Percentiles rank a stretch among this genome's conserved stretches.
Conservation (phyloP, 92 coral and sea anemone species). For the Desmophyllum pertusum region DNA sequence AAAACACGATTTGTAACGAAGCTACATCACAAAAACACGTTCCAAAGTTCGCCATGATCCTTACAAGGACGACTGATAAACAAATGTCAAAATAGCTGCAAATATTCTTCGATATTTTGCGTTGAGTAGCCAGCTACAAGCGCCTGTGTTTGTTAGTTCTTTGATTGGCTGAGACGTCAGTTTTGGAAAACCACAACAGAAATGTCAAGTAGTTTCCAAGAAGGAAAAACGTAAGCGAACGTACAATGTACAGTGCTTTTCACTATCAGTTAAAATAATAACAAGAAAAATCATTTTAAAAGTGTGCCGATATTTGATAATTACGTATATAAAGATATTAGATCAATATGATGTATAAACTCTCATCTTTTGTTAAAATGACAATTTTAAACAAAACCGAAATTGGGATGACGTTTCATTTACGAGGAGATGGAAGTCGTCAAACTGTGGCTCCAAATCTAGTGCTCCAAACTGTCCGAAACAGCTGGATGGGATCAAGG, state of each 20-base stretch:
- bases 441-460: neutral
- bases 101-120: constrained; percentile 23
- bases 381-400: neutral
- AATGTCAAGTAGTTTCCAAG: neutral
- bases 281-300: neutral
- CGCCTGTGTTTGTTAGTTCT: neutral
- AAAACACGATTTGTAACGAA: neutral
- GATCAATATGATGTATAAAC: neutral
- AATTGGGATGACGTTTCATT: neutral
- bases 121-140: neutral
- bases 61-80: neutral
- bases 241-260: neutral
- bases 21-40: neutral
- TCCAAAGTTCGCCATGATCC: neutral
- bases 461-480: neutral
- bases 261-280: neutral
- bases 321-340: no score
- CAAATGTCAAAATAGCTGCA: neutral
- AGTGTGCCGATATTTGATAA: neutral
- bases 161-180: neutral
- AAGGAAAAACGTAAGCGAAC: neutral
- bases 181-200: neutral
- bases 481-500: no score
- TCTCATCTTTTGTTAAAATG: neutral
- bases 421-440: neutral